These are phyloP conservation scores for Xyrichtys novacula DNA, from an alignment of 2,797 vertebrate genomes.

Conservation along the genomic window DNA sequence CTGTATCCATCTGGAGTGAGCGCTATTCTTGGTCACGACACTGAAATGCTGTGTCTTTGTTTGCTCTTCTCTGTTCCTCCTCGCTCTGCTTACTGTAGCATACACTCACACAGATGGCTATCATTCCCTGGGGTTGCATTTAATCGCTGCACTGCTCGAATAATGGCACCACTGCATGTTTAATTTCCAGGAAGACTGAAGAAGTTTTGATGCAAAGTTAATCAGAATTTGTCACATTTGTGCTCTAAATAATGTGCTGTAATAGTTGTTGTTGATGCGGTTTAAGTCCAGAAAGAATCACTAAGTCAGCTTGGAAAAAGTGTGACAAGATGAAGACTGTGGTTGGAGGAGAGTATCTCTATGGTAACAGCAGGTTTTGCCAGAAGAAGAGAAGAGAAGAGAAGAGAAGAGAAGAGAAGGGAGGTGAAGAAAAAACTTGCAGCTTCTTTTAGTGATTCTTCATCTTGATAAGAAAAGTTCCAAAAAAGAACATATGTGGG, in stretches of 20 bases:
- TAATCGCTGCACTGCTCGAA: constrained; percentile 26
- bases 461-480: constrained; percentile 48
- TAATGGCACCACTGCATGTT: neutral
- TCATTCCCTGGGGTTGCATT: constrained; percentile 37
- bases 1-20: constrained; percentile 67
- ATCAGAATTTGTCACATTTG: neutral
- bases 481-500: neutral
- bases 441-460: constrained; percentile 53
- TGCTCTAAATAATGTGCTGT: neutral
- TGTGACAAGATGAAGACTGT: constrained; percentile 64
- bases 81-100: constrained; percentile 55
- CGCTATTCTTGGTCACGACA: constrained; percentile 79
- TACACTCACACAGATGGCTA: constrained; percentile 52
- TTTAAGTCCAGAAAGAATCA: constrained; percentile 14
- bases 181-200: constrained; percentile 1
- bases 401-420: constrained; percentile 64
- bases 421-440: constrained; percentile 63
- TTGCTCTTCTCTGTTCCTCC: constrained; percentile 55
- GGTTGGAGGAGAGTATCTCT: constrained; percentile 81
- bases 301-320: constrained; percentile 58
- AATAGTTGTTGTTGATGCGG: constrained; percentile 1
- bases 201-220: constrained; percentile 69
- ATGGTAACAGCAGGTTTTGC: constrained; percentile 83
- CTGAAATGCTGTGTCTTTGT: constrained; percentile 70
- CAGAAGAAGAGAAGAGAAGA: constrained; percentile 42